Conservation (phyloP, 2,888 invertebrate species). For the Tholera decimalis region DNA sequence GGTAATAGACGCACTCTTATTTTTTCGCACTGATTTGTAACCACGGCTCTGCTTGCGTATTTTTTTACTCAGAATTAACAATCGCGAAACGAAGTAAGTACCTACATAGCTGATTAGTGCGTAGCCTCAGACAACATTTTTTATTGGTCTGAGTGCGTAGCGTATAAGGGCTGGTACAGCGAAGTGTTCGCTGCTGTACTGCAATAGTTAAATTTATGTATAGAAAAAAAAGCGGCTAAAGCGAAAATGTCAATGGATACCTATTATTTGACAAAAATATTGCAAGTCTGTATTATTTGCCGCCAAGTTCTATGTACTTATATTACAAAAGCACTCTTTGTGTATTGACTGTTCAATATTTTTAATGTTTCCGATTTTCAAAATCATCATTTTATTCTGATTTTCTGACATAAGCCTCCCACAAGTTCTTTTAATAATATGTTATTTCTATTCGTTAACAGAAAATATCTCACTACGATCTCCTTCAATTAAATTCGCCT, state of each 20-base stretch:
- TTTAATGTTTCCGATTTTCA: background rate
- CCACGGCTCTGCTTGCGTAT: background rate
- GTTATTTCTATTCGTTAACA: background rate
- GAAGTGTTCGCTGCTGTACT: background rate
- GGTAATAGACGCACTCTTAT: background rate
- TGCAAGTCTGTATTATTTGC: no score
- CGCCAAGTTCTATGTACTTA: no score
- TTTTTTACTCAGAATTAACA: constrained; percentile 4
- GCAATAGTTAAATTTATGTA: no score
- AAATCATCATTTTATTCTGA: background rate
- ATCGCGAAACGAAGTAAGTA: background rate
- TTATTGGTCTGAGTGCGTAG: no score
- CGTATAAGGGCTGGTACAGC: background rate
- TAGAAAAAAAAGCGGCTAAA: no score
- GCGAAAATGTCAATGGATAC: no score
- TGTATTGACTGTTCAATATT: background rate
- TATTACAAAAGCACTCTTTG: background rate
- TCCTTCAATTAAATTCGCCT: constrained; percentile 4
- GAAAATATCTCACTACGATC: background rate
- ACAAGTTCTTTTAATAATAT: background rate
- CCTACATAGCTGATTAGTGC: constrained; percentile 5
- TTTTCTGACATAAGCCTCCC: background rate
- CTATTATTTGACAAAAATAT: no score
- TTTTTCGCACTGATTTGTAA: background rate
- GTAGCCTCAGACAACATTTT: no score